Percentiles rank a stretch among this genome's conserved stretches.
These are phyloP conservation scores for Mergus octosetaceus DNA, from an alignment of 2,797 vertebrate genomes.

Conservation along the genomic window DNA sequence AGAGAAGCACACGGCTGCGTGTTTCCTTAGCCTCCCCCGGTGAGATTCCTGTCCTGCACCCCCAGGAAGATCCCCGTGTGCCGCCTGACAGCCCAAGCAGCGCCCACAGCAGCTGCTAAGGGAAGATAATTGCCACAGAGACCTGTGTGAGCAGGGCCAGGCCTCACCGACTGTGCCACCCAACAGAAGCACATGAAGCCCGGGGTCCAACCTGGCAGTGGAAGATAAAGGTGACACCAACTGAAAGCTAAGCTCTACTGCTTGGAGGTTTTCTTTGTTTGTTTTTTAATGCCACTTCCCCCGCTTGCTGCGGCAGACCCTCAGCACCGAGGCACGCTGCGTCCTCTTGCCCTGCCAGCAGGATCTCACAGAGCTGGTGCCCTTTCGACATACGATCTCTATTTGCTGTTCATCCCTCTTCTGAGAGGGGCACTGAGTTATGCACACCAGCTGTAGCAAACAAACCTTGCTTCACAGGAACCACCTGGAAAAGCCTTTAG, in stretches of 20 bases:
- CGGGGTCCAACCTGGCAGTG: neutral
- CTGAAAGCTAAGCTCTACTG: neutral
- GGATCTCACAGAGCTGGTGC: neutral
- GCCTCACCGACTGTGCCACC: neutral
- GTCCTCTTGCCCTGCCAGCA: neutral
- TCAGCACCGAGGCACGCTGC: neutral
- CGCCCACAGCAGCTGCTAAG: neutral
- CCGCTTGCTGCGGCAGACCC: neutral
- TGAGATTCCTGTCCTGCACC: neutral
- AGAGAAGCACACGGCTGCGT: fast-evolving
- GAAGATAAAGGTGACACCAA: neutral
- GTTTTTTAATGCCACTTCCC: neutral
- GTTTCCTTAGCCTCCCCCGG: neutral
- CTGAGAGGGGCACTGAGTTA: neutral
- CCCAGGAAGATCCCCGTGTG: neutral
- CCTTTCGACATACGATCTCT: neutral
- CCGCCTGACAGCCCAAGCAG: neutral
- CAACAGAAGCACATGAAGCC: neutral
- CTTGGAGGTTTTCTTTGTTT: neutral
- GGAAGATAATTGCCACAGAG: neutral
- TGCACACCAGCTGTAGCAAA: fast-evolving
- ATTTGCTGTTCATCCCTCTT: neutral
- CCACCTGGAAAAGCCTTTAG: neutral
- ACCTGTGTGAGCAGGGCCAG: neutral
- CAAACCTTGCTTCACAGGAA: neutral